Evolutionary conservation across 2,113 vertebrate species (phyloP).

Genomic region (Sceloporus tristichus): DNA sequence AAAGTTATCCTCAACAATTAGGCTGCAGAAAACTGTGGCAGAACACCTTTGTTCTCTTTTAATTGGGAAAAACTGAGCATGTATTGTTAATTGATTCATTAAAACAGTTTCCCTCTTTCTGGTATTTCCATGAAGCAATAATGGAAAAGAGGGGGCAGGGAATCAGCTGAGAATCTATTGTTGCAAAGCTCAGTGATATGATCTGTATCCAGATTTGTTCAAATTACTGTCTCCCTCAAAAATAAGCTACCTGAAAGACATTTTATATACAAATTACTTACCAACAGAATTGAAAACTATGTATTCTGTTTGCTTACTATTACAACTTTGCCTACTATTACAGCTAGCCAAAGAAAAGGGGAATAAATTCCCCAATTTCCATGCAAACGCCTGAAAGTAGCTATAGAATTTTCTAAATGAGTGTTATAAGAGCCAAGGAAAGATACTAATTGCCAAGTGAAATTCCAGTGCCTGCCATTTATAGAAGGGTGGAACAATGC

Average conservation of each 20-base stretch:
- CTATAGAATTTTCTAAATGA: constrained; percentile 68
- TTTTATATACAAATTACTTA: constrained; percentile 25
- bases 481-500: constrained; percentile 69
- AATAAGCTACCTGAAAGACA: constrained; percentile 13
- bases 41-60: background rate
- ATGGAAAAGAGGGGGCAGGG: constrained; percentile 23
- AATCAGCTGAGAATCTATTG: constrained; percentile 11
- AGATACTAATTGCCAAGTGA: constrained; percentile 63
- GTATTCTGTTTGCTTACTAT: background rate
- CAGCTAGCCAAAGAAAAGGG: constrained; percentile 7
- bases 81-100: constrained; percentile 39
- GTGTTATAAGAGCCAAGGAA: constrained; percentile 54
- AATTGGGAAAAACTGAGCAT: constrained; percentile 2
- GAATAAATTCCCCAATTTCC: constrained; percentile 17
- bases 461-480: constrained; percentile 62
- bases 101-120: background rate
- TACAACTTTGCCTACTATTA: background rate
- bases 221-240: constrained; percentile 29
- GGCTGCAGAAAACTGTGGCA: background rate
- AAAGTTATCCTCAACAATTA: constrained; percentile 33
- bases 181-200: constrained; percentile 14
- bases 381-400: constrained; percentile 50
- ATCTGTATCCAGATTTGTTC: constrained; percentile 31
- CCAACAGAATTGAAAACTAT: background rate
- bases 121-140: constrained; percentile 21